A percentile compares a stretch with the other conserved stretches of the same genome.
Evolutionary conservation across 2,113 vertebrate species (phyloP).

Genomic region (Carollia perspicillata): DNA sequence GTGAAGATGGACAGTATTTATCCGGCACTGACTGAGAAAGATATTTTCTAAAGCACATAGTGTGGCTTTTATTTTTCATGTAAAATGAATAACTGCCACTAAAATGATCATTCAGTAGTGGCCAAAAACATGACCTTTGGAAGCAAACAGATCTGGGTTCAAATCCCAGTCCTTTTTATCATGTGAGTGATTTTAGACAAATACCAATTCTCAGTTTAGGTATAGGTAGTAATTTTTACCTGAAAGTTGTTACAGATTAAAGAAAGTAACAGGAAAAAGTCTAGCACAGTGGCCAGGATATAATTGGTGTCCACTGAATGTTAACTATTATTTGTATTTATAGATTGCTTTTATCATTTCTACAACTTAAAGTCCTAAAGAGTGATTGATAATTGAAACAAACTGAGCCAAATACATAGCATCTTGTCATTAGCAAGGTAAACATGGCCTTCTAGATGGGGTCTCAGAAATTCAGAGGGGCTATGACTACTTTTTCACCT

Average conservation of each 20-base stretch:
- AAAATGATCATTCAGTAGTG: neutral
- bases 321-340: neutral
- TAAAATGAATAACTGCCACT: neutral
- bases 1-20: neutral
- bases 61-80: neutral
- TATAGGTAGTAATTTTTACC: neutral
- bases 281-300: neutral
- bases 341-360: neutral
- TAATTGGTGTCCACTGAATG: neutral
- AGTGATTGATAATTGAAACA: neutral
- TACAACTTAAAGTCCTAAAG: neutral
- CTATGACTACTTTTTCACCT: neutral
- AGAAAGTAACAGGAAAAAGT: neutral
- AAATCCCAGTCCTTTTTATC: neutral
- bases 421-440: neutral
- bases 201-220: neutral
- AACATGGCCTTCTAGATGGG: neutral
- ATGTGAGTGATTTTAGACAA: neutral
- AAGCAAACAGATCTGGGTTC: neutral
- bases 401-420: neutral
- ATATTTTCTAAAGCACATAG: neutral
- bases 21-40: neutral
- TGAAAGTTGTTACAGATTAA: neutral
- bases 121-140: neutral
- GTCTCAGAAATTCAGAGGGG: neutral